Percentiles rank a stretch among this genome's conserved stretches.
Evolutionary conservation across 2,888 invertebrate species (phyloP).

Genomic region (Cosmia pyralina): DNA sequence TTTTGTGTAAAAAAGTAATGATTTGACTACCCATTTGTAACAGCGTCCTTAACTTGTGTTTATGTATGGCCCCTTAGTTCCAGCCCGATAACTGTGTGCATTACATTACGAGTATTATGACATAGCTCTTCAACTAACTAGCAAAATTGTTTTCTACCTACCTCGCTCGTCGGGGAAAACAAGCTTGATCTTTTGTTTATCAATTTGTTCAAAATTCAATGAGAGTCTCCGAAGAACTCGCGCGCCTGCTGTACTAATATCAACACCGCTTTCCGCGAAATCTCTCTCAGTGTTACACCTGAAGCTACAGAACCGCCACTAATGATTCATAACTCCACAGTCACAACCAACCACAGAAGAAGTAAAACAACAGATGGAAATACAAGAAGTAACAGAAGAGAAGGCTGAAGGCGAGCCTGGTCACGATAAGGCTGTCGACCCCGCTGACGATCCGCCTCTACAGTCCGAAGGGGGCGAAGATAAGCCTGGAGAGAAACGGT

Average conservation of each 20-base stretch:
- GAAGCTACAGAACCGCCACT: background rate
- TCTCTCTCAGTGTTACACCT: slow-evolving; percentile 18
- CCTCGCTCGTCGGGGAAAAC: background rate
- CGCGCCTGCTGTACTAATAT: background rate
- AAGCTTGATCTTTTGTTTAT: too few relatives aligned
- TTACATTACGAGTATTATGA: background rate
- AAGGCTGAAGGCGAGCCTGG: slow-evolving; percentile 22
- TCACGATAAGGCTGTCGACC: slow-evolving; percentile 64
- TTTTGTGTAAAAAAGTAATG: too few relatives aligned
- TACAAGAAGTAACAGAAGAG: slow-evolving; percentile 12
- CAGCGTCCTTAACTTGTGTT: too few relatives aligned
- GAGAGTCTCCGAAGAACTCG: background rate
- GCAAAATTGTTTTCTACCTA: background rate
- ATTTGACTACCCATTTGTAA: too few relatives aligned
- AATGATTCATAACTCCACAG: slow-evolving; percentile 31
- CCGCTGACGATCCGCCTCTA: slow-evolving; percentile 83
- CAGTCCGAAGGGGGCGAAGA: slow-evolving; percentile 80
- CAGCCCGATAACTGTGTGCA: too few relatives aligned
- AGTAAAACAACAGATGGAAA: slow-evolving; percentile 17
- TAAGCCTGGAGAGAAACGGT: slow-evolving; percentile 85
- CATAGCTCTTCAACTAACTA: background rate
- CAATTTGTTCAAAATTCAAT: background rate
- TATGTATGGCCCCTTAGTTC: too few relatives aligned
- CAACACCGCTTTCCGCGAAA: slow-evolving; percentile 11
- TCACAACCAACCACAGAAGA: slow-evolving; percentile 19